Evolutionary conservation across 92 coral and sea anemone genomes (phyloP).

Genomic region (Chrysogorgia sp.): DNA sequence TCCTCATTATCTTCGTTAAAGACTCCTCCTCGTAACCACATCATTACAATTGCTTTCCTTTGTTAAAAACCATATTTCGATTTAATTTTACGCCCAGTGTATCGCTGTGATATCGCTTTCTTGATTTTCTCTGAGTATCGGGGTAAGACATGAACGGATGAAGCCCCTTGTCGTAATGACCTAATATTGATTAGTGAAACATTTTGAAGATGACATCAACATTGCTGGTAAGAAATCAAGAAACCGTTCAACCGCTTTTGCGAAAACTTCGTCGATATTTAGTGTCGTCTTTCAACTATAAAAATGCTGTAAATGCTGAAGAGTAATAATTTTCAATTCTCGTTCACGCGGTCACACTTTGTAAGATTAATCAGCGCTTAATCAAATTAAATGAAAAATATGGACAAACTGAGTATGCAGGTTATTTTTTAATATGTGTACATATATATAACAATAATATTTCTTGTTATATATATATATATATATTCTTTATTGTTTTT

Average conservation of each 20-base stretch:
- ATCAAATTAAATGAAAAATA: no score
- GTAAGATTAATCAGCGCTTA: no score
- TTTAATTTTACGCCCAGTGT: background rate
- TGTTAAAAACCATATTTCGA: background rate
- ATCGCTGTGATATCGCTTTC: background rate
- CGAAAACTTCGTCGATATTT: background rate
- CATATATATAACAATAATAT: no score
- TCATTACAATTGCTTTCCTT: background rate
- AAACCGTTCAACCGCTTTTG: background rate
- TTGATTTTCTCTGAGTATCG: background rate
- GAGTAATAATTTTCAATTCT: no score
- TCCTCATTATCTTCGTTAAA: conserved; percentile 3
- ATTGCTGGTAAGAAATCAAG: background rate
- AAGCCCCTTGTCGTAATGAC: background rate
- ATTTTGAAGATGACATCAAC: conserved; percentile 9
- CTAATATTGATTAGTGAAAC: conserved; percentile 32
- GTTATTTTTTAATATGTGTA: no score
- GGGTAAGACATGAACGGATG: conserved; percentile 4
- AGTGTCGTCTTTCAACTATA: background rate
- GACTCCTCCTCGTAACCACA: background rate
- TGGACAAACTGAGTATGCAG: no score
- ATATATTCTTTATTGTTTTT: no score
- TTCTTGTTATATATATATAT: no score
- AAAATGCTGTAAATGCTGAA: background rate
- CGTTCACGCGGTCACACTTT: no score